phyloP scores from a whole-genome alignment of 1,140 invertebrate genomes.

The Hylyphantes graminicola region DNA sequence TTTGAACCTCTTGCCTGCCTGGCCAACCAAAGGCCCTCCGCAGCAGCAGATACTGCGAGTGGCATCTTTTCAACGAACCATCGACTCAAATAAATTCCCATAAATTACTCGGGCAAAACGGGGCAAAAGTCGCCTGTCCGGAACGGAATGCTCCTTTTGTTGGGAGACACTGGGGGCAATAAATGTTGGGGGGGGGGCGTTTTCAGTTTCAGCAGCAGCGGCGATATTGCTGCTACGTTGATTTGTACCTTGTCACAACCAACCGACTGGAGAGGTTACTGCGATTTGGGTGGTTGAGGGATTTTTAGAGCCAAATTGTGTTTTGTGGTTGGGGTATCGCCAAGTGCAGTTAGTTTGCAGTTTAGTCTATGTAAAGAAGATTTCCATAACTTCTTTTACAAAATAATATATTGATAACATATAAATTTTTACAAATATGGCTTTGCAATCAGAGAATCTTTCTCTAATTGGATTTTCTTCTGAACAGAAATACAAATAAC shows the following conservation, averaged over 20 bases:
- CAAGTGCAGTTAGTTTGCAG: neutral
- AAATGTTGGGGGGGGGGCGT: slow-evolving; percentile 34
- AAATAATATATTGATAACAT: neutral
- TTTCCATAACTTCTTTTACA: neutral
- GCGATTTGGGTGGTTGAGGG: slow-evolving; percentile 13
- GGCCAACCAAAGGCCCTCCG: neutral
- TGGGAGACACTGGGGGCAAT: slow-evolving; percentile 47
- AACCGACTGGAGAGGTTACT: slow-evolving; percentile 26
- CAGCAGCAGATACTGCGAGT: slow-evolving; percentile 35
- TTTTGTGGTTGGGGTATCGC: slow-evolving; percentile 1
- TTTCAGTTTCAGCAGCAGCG: neutral
- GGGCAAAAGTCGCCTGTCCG: slow-evolving; percentile 57
- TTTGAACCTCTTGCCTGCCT: slow-evolving; percentile 51
- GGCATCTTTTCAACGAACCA: slow-evolving; percentile 53
- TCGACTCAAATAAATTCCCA: slow-evolving; percentile 59
- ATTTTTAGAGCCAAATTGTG: slow-evolving; percentile 8
- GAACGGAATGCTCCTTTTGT: slow-evolving; percentile 55
- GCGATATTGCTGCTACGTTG: slow-evolving; percentile 58
- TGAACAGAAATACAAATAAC: too few species aligned
- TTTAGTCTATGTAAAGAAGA: neutral
- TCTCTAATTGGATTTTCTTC: neutral
- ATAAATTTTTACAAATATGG: neutral
- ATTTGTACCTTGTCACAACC: slow-evolving; percentile 61
- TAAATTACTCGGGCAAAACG: slow-evolving; percentile 60
- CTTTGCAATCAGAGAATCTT: neutral